These are phyloP conservation scores for Lontra canadensis DNA, from an alignment of 2,113 vertebrate genomes.

Conservation along the genomic window DNA sequence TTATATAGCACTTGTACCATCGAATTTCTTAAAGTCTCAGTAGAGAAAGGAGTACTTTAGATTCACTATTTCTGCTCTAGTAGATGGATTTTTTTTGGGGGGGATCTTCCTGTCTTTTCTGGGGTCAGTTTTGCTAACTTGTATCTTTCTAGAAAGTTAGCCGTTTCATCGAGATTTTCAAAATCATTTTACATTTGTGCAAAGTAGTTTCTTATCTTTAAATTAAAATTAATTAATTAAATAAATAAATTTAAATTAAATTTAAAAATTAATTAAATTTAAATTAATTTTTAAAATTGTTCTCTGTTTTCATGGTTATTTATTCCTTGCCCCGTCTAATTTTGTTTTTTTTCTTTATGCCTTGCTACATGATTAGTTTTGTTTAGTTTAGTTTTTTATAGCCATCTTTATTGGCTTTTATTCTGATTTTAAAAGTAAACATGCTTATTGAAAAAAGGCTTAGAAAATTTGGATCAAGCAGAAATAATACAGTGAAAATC, in stretches of 20 bases:
- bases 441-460: conserved; percentile 49
- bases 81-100: background rate
- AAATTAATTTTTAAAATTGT: background rate
- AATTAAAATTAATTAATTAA: background rate
- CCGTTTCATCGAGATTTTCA: background rate
- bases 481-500: conserved; percentile 22
- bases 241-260: too few relatives aligned
- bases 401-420: conserved; percentile 37
- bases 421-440: conserved; percentile 48
- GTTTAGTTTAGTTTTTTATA: background rate
- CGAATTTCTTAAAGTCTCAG: background rate
- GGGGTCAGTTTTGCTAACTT: conserved; percentile 12
- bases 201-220: background rate
- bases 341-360: conserved; percentile 44
- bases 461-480: conserved; percentile 13
- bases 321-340: conserved; percentile 21
- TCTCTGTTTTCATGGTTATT: background rate
- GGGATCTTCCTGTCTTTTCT: background rate
- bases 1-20: background rate
- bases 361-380: conserved; percentile 32
- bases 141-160: background rate
- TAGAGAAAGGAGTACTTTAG: background rate
- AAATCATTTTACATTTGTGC: background rate
- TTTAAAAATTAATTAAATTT: too few relatives aligned
- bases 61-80: background rate